phyloP scores from a whole-genome alignment of 64 coral and sea anemone species.

The Pocillopora damicornis region DNA sequence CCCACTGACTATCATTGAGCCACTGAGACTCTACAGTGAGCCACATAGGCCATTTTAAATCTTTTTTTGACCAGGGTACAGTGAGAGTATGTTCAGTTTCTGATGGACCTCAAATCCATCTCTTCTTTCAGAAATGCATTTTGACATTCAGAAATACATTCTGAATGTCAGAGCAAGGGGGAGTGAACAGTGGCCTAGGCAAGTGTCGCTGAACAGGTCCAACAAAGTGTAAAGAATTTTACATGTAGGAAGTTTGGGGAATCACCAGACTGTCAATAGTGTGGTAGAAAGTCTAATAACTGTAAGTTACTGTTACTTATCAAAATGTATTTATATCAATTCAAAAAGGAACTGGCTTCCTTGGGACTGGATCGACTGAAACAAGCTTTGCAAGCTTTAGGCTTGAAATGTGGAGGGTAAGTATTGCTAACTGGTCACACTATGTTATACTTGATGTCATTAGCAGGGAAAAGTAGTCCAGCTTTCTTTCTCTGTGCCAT shows the following conservation, averaged over 20 bases:
- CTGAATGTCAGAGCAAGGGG: too few relatives aligned
- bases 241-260: not conserved
- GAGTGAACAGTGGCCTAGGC: too few relatives aligned
- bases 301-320: not conserved
- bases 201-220: too few relatives aligned
- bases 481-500: not conserved
- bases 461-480: not conserved
- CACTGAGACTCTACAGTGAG: too few relatives aligned
- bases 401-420: slow-evolving; percentile 93
- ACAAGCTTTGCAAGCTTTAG: slow-evolving; percentile 89
- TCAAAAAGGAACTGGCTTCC: slow-evolving; percentile 74
- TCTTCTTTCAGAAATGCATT: too few relatives aligned
- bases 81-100: too few relatives aligned
- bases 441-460: not conserved
- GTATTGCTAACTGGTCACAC: not conserved
- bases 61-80: too few relatives aligned
- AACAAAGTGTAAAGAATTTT: not conserved
- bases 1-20: too few relatives aligned
- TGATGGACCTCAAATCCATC: too few relatives aligned
- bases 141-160: too few relatives aligned
- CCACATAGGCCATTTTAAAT: too few relatives aligned
- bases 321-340: not conserved
- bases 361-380: slow-evolving; percentile 89
- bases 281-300: not conserved
- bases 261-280: too few relatives aligned